phyloP scores from a whole-genome alignment of 2,113 vertebrate species.

The Syngnathus floridae region DNA sequence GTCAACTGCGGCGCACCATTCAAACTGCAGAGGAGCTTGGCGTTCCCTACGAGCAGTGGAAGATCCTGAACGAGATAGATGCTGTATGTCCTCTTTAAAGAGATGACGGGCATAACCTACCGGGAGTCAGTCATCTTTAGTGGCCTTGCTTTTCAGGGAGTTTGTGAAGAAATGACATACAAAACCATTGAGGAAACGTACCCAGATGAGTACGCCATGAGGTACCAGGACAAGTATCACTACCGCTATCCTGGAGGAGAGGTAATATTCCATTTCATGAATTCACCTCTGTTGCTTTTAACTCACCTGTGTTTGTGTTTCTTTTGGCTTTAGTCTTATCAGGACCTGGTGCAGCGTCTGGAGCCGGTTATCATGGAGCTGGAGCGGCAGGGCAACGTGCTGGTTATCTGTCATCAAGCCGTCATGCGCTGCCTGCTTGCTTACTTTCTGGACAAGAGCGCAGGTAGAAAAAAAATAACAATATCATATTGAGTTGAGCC shows the following conservation, averaged over 20 bases:
- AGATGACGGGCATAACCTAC: no score
- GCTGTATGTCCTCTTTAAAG: slow-evolving; percentile 71
- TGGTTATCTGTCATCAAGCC: slow-evolving; percentile 95
- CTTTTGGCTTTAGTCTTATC: slow-evolving; percentile 81
- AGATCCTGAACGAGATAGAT: slow-evolving; percentile 94
- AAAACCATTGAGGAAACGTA: slow-evolving; percentile 78
- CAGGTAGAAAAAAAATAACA: slow-evolving; percentile 69
- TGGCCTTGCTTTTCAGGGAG: slow-evolving; percentile 71
- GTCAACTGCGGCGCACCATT: slow-evolving; percentile 91
- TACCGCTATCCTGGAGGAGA: slow-evolving; percentile 96
- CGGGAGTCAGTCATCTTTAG: not conserved
- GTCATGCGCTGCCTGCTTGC: slow-evolving; percentile 95
- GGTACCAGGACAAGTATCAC: slow-evolving; percentile 90
- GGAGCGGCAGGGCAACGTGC: slow-evolving; percentile 88
- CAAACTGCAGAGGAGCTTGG: slow-evolving; percentile 88
- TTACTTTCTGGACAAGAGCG: slow-evolving; percentile 92
- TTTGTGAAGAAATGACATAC: slow-evolving; percentile 96
- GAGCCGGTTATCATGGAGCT: slow-evolving; percentile 98
- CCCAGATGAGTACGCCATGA: slow-evolving; percentile 87
- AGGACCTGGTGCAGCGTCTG: slow-evolving; percentile 92
- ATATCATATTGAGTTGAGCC: not conserved
- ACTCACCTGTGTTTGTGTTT: not conserved
- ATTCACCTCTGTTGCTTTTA: not conserved
- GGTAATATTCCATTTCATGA: slow-evolving; percentile 58
- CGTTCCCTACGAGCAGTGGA: slow-evolving; percentile 94